Conservation (phyloP, 2,113 vertebrate species). For the Vidua macroura region DNA sequence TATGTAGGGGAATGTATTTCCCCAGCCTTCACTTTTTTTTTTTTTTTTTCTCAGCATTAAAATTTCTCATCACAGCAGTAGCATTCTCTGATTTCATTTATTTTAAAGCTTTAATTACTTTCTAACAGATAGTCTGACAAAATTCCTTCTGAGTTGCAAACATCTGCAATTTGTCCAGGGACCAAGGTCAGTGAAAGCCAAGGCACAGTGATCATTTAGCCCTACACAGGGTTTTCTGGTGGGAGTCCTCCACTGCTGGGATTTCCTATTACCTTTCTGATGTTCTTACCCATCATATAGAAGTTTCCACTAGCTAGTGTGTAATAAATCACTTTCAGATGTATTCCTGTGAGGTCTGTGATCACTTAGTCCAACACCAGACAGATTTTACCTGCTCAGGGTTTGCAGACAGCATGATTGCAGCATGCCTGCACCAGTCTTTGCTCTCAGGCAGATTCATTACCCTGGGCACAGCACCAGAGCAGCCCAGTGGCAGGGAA, state of each 20-base stretch:
- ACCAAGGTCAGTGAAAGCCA: background rate
- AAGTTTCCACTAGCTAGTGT: background rate
- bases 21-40: background rate
- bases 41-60: background rate
- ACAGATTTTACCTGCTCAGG: background rate
- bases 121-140: background rate
- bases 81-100: background rate
- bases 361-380: background rate
- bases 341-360: background rate
- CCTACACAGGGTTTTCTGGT: background rate
- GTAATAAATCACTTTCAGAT: background rate
- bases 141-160: background rate
- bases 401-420: background rate
- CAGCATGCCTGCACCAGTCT: background rate
- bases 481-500: rapidly evolving
- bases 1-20: background rate
- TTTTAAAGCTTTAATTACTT: background rate
- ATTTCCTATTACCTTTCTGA: background rate
- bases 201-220: background rate
- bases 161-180: background rate
- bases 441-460: background rate
- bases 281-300: background rate
- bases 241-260: background rate
- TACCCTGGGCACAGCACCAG: background rate
- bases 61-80: background rate